A percentile compares a stretch with the other conserved stretches of the same genome.
Evolutionary conservation across 2,113 vertebrate species (phyloP).

Genomic region (Drymodes brunneopygia): DNA sequence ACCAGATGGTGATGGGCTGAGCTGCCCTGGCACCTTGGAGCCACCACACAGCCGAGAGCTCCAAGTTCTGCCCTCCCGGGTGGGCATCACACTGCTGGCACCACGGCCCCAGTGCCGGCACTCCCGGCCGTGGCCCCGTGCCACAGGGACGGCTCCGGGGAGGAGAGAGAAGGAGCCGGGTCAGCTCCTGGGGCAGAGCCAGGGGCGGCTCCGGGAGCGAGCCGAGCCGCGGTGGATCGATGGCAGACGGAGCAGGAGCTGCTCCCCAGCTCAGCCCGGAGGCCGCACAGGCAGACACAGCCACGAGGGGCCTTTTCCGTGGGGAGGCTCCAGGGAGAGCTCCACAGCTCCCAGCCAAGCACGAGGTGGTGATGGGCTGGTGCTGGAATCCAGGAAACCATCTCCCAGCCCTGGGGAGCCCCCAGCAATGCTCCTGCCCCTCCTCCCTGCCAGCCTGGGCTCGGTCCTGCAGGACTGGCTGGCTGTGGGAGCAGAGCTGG

Average conservation of each 20-base stretch:
- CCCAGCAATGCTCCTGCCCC: not conserved
- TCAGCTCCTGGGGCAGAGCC: slow-evolving; percentile 21
- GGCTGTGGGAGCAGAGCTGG: not conserved
- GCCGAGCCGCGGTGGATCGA: not conserved
- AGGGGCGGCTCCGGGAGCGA: not conserved
- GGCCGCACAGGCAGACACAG: rapidly evolving
- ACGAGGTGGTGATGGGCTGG: rapidly evolving
- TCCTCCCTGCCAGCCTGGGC: not conserved
- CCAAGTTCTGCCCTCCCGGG: rapidly evolving
- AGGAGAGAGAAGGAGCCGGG: not conserved
- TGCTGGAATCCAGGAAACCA: not conserved
- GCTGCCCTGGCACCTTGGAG: not conserved
- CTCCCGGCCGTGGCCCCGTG: rapidly evolving
- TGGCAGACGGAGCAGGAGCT: rapidly evolving
- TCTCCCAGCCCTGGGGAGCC: not conserved
- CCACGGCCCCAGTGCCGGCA: not conserved
- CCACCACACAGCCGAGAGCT: not conserved
- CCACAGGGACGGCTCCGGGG: not conserved
- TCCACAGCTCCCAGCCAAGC: not conserved
- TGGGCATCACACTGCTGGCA: not conserved
- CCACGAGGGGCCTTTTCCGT: not conserved
- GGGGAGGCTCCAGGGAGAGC: not conserved
- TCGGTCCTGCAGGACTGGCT: not conserved
- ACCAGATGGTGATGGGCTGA: not conserved
- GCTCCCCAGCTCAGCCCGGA: rapidly evolving